phyloP scores from a whole-genome alignment of 2,113 vertebrate species.

The Sorex araneus region DNA sequence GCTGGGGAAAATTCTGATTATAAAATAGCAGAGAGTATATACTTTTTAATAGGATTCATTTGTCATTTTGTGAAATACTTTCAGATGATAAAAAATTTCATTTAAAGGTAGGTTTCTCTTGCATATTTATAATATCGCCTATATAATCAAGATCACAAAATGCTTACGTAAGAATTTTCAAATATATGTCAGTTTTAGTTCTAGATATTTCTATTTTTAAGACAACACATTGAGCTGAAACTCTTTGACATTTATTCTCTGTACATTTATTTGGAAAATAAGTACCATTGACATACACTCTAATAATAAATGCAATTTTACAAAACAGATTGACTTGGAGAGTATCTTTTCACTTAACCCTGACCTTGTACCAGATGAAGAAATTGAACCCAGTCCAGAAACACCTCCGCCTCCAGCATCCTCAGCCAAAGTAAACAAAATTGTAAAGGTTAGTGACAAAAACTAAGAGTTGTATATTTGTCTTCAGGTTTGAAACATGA shows the following conservation, averaged over 20 bases:
- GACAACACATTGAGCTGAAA: not conserved
- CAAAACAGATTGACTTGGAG: constrained; percentile 96
- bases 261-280: constrained; percentile 63
- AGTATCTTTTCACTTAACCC: constrained; percentile 98
- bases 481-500: constrained; percentile 18
- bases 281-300: not conserved
- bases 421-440: constrained; percentile 95
- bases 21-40: constrained; percentile 13
- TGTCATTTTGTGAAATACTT: constrained; percentile 55
- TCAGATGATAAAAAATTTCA: constrained; percentile 36
- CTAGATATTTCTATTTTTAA: constrained; percentile 34
- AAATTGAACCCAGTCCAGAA: constrained; percentile 93
- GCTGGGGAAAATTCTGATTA: not conserved
- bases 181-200: constrained; percentile 34
- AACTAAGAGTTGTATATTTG: not conserved
- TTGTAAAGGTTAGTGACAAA: constrained; percentile 93
- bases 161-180: not conserved
- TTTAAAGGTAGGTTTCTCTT: not conserved
- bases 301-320: not conserved
- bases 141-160: not conserved
- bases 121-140: not conserved
- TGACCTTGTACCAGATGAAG: constrained; percentile 95
- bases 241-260: not conserved
- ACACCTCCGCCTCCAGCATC: constrained; percentile 92
- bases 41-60: not conserved